Evolutionary conservation across 2,888 invertebrate genomes (phyloP), one percentile per base, ranked within the genome.

Genomic region (Eugnorisma glareosa): DNA sequence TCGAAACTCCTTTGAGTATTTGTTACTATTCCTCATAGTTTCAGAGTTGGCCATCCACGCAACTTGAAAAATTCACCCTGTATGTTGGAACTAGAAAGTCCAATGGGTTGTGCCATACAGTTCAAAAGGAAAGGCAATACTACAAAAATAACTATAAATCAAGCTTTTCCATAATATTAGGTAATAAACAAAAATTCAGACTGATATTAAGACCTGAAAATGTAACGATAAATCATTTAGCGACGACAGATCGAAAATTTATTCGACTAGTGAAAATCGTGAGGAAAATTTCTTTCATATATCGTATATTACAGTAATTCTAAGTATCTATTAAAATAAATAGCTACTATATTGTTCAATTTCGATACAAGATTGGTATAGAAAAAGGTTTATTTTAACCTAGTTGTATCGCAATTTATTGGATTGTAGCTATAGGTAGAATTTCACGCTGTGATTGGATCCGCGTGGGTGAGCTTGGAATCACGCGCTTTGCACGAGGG

Each of bases 371-470:
- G 64, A 75, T 73, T 78, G 67, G 35, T 71, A 63, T 57, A 64
- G 48, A 73, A 72, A 77, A 82, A 68, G n/a, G 68, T 54, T 66
- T 64, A 72, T 71, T 69, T 74, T 84, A 77, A 78, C 75, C 18
- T 61, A 28, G 64, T 80, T 83, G 48, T 79, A 74, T 81, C 68
- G 64, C 63, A 75, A 83, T 81, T 83, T 71, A 51, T n/a, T n/a
- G 74, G 64, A 57, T 74, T 64, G 37, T 61, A 63, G 7, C n/a
- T 48, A 8, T 64, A 67, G 24, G n/a, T 75, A 67, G 21, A 64
- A 71, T 77, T 76, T 77, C 51, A 21, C 24, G 40, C n/a, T 67
- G 71, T 77, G 67, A 84, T 86, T 84, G 63, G 61, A 72, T 73
- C 40, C 43, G 69, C 64, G 71, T 79, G 78, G 72, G 84, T 70